Conservation (phyloP, 2,113 vertebrate species). For the Pygoscelis adeliae region DNA sequence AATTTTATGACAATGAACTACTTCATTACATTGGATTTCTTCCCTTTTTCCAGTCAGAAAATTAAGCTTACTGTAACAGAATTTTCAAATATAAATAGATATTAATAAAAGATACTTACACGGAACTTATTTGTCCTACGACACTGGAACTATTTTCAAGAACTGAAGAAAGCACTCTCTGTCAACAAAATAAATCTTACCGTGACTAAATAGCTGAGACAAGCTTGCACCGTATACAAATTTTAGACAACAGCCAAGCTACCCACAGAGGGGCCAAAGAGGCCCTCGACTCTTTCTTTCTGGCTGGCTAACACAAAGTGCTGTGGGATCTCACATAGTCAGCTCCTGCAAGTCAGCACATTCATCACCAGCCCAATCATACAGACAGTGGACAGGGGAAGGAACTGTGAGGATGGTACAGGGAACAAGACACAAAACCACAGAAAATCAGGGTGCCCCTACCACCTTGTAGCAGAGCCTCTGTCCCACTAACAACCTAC, state of each 20-base stretch:
- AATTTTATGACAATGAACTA: neutral
- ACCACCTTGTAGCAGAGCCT: neutral
- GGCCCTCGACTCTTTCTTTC: neutral
- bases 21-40: neutral
- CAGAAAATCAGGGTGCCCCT: neutral
- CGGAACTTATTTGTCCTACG: neutral
- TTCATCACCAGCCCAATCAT: neutral
- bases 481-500: neutral
- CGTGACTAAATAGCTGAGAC: neutral
- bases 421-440: neutral
- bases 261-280: neutral
- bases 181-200: slow-evolving; percentile 7
- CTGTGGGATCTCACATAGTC: neutral
- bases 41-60: neutral
- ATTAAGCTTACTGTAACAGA: neutral
- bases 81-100: neutral
- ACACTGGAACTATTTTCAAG: neutral
- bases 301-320: neutral
- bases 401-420: neutral
- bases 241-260: neutral
- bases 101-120: slow-evolving; percentile 62
- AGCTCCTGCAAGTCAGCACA: neutral
- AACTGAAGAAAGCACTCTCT: slow-evolving; percentile 12
- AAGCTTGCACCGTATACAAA: neutral
- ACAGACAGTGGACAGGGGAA: neutral